These are phyloP conservation scores for Microtus richardsoni DNA, from an alignment of 2,113 vertebrate species.

Conservation along the genomic window DNA sequence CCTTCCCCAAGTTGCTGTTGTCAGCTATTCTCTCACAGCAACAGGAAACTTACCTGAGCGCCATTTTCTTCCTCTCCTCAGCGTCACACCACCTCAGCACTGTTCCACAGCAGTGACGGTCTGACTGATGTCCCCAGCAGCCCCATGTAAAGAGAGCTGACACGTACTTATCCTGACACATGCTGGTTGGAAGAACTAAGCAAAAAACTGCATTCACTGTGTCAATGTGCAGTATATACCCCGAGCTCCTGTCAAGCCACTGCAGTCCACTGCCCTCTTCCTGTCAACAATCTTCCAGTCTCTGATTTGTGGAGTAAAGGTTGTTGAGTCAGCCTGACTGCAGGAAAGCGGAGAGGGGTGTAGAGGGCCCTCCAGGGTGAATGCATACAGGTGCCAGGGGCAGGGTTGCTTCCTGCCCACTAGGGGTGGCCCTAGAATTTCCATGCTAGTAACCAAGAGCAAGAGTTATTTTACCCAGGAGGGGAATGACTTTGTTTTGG, in stretches of 20 bases:
- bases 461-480: not conserved
- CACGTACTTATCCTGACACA: not conserved
- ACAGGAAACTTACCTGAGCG: not conserved
- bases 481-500: not conserved
- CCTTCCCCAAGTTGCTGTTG: not conserved
- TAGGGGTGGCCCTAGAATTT: not conserved
- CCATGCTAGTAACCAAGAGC: not conserved
- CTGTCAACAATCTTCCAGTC: not conserved
- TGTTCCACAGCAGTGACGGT: not conserved
- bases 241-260: too few species aligned
- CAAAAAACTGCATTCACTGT: not conserved
- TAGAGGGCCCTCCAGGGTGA: not conserved
- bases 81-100: too few species aligned
- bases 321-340: not conserved
- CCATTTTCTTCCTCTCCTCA: not conserved
- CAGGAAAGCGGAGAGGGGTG: not conserved
- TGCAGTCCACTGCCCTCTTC: not conserved
- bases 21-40: not conserved
- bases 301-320: not conserved
- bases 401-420: not conserved
- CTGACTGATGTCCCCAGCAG: not conserved
- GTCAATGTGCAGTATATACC: not conserved
- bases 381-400: not conserved
- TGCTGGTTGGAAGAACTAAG: not conserved
- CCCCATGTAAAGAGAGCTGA: accelerated